Evolutionary conservation across 2,888 invertebrate species (phyloP).

Genomic region (Celastrina argiolus): DNA sequence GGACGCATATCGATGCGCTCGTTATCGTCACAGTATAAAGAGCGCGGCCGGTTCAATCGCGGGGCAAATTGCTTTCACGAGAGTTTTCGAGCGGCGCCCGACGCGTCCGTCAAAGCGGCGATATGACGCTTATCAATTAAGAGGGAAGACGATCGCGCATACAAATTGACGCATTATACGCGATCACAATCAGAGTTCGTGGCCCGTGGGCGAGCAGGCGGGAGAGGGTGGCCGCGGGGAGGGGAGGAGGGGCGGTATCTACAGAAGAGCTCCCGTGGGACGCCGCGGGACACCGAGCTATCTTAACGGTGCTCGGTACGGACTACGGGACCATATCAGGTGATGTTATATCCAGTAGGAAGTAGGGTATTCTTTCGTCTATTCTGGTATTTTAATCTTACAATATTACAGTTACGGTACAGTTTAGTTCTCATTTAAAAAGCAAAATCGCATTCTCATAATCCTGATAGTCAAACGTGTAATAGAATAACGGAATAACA

Average conservation of each 20-base stretch:
- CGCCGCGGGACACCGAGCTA: not conserved
- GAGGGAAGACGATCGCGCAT: constrained; percentile 59
- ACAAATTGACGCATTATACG: constrained; percentile 63
- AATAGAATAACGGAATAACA: too few species aligned
- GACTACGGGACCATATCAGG: not conserved
- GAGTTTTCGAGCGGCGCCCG: not conserved
- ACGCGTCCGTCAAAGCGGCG: constrained; percentile 24
- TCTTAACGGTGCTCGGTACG: not conserved
- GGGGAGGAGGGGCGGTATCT: too few species aligned
- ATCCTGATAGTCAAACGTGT: too few species aligned
- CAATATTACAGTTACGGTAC: too few species aligned
- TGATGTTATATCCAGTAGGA: not conserved
- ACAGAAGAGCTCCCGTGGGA: not conserved
- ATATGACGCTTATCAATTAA: constrained; percentile 52
- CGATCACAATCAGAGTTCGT: constrained; percentile 59
- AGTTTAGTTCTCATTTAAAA: too few species aligned
- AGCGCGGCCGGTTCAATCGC: not conserved
- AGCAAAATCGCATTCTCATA: too few species aligned
- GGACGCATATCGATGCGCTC: not conserved
- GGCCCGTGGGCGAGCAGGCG: too few species aligned
- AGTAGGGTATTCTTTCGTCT: too few species aligned
- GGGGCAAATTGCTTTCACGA: not conserved
- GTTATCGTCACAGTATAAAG: not conserved
- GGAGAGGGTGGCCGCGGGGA: not conserved
- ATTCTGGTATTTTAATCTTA: too few species aligned